These are phyloP conservation scores for Ephydatia muelleri DNA, from an alignment of 37 sponge, comb jelly and placozoan genomes.

Conservation along the genomic window DNA sequence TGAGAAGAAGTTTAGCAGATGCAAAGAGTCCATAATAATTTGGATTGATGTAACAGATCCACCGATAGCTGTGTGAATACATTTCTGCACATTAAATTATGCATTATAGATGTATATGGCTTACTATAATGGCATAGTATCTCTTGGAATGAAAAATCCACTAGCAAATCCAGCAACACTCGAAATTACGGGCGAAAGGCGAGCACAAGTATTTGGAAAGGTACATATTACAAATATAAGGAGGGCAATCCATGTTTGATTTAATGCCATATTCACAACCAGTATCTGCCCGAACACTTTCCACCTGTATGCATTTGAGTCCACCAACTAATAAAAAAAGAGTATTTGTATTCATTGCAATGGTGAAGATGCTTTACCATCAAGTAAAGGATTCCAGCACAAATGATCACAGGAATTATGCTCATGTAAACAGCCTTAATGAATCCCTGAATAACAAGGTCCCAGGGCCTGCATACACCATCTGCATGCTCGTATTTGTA, in stretches of 20 bases:
- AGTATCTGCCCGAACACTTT: constrained; percentile 54
- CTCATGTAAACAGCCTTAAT: constrained; percentile 25
- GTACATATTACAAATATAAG: constrained; percentile 68
- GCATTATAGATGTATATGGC: constrained; percentile 13
- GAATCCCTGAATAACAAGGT: constrained; percentile 72
- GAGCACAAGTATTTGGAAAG: constrained; percentile 47
- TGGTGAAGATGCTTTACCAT: background rate
- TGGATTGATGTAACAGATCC: constrained; percentile 78
- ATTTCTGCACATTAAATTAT: too few species aligned
- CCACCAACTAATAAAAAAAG: constrained; percentile 56
- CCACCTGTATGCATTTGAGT: constrained; percentile 11
- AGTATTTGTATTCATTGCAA: too few species aligned
- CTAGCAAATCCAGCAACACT: constrained; percentile 85
- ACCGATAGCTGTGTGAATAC: constrained; percentile 37
- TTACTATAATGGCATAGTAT: constrained; percentile 56
- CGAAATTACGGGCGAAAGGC: constrained; percentile 75
- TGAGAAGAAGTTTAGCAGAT: constrained; percentile 24
- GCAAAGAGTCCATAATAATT: constrained; percentile 79
- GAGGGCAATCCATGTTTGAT: constrained; percentile 85
- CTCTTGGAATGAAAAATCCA: constrained; percentile 86
- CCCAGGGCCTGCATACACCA: constrained; percentile 57
- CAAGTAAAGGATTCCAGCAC: constrained; percentile 43
- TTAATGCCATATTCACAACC: constrained; percentile 74
- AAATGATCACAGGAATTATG: constrained; percentile 34
- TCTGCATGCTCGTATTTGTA: constrained; percentile 70